Evolutionary conservation across 2,113 vertebrate species (phyloP), one percentile per base, ranked within the genome.

Genomic region (Cepphus grylle): DNA sequence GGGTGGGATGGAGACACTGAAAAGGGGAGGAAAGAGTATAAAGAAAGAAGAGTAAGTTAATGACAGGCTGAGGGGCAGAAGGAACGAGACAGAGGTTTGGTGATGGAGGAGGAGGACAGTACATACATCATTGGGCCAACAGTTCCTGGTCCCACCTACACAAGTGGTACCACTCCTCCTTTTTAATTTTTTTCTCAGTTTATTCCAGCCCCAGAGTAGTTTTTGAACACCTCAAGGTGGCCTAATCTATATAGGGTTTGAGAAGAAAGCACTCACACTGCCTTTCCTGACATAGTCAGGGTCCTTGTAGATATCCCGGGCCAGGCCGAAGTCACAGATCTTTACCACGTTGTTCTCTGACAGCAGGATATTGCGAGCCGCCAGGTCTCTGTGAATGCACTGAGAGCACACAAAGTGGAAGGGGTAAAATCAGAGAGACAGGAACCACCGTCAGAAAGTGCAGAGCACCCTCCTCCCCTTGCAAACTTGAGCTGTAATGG

Each of bases 251-350:
- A 36, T 3, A 72, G 22, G 2, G 15, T 83, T 73, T 89, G 55
- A 85, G 65, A 82, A 58, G 49, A 80, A 27, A 45, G 32, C 47
- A 96, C 99, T 97, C 98, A 99, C 99, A 5, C 99, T 99, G 97
- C 99, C 99, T 97, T 99, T 99, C 86, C 99, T 98, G 97, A 99
- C 99, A 15, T 99, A 99, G 97, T 99, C 99, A 0, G 99, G 99
- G 94, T 99, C 99, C 97, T 99, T 99, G 98, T 99, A 99, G 98
- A 99, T 99, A 97, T 99, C 99, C 58, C 99, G 98, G 66, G 99
- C 99, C 94, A 99, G 98, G 78, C 99, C 99, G 0, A 99, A 99
- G 98, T 99, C 99, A 67, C 99, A 99, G 98, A 99, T 99, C 98
- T 99, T 99, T 92, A 99, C 99, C 55, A 99, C 98, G 3, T 99